These are phyloP conservation scores for Nematostella vectensis DNA, from an alignment of 92 coral and sea anemone species.

Conservation along the genomic window DNA sequence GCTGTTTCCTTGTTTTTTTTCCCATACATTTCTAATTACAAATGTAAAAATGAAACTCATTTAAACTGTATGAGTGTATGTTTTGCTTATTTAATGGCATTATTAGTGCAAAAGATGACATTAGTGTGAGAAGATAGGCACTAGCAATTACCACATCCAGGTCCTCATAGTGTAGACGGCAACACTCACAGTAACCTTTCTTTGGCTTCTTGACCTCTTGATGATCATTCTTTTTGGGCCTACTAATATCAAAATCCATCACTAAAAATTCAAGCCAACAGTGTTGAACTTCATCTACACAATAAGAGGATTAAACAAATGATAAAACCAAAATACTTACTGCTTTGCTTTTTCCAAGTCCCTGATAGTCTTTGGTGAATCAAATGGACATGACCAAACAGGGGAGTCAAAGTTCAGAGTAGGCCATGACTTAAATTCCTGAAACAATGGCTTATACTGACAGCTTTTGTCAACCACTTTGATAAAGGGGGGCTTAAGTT, in stretches of 20 bases:
- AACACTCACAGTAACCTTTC: slow-evolving; percentile 93
- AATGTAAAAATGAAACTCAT: too few species aligned
- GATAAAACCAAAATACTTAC: slow-evolving; percentile 2
- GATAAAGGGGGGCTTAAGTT: slow-evolving; percentile 62
- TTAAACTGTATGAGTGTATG: too few species aligned
- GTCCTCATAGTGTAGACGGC: slow-evolving; percentile 73
- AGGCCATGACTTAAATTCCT: slow-evolving; percentile 95
- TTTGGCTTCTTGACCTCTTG: slow-evolving; percentile 40
- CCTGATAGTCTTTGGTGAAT: slow-evolving; percentile 46
- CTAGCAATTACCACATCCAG: slow-evolving; percentile 73
- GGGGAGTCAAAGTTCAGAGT: slow-evolving; percentile 61
- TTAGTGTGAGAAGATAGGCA: too few species aligned
- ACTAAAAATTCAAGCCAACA: neutral
- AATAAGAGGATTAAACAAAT: too few species aligned
- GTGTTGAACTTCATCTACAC: neutral
- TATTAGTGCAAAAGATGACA: too few species aligned
- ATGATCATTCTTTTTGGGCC: slow-evolving; percentile 6
- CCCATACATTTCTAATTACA: too few species aligned
- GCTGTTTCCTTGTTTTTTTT: too few species aligned
- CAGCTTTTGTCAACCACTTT: slow-evolving; percentile 92
- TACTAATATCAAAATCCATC: neutral
- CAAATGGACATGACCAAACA: slow-evolving; percentile 79
- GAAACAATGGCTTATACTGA: slow-evolving; percentile 77
- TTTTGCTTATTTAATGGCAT: too few species aligned
- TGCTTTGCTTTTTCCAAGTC: slow-evolving; percentile 22